Base-by-base conservation (phyloP, 2,888 invertebrate genomes). In the Gnatocerus cornutus region DNA sequence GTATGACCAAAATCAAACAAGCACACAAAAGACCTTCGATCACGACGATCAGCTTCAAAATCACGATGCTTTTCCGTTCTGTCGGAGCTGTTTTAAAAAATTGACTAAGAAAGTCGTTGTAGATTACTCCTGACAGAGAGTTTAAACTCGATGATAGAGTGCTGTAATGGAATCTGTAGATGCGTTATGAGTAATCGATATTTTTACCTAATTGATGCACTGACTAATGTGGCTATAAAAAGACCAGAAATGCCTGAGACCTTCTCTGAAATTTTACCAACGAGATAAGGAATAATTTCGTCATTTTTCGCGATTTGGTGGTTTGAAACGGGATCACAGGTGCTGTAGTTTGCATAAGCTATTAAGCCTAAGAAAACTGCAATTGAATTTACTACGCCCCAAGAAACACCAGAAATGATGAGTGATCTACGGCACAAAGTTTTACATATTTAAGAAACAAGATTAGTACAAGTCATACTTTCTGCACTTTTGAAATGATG, bases 131-230 rank as follows among this genome's bases (percentile, higher is more conserved):
- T 21, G 48, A 48, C 0, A 61, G 9, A 10, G 48, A 29, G 13
- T 61, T 61, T 9, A 61, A 9, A 21, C 14, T 39, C 10, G 61
- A 48, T 6, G 61, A 61, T 10, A 45, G 6, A 0, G 61, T 13
- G 10, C 48, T 61, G 1, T 16, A 37, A 48, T 43, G 4, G n/a
- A 39, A 43, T 41, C 1, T n/a, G n/a, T n/a, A n/a, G n/a, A n/a
- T n/a, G n/a, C n/a, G n/a, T n/a, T n/a, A n/a, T n/a, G n/a, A n/a
- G n/a, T n/a, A n/a, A n/a, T n/a, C n/a, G n/a, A n/a, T n/a, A n/a
- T n/a, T n/a, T n/a, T n/a, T 46, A 33, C 61, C 61, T 61, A 7
- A 61, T 9, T 5, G 46, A 4, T 21, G 61, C 61, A 50, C 61
- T 29, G 6, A 48, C 33, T 3, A 61, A 12, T 7, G 16, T 21